Base-by-base conservation (phyloP, 1,140 invertebrate genomes). In the Cyclina sinensis region DNA sequence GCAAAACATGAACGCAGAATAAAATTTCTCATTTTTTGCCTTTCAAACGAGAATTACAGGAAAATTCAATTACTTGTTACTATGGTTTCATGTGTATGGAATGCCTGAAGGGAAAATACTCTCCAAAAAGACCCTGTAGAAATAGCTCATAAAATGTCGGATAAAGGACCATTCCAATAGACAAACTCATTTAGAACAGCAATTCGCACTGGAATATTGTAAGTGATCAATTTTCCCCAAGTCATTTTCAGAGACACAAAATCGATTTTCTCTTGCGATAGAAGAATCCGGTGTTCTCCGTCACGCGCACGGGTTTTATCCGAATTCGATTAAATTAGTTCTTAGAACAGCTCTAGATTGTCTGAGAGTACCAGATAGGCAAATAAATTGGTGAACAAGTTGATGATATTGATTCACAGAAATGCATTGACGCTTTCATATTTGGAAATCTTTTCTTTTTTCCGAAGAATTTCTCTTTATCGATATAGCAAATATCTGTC, bases 181-280 rank as follows among this genome's bases (percentile, higher is more conserved):
- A 78, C 43, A 32, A 57, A 21, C 43, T 54, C 35, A 78, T 78
- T 51, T 51, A 48, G 24, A 43, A 12, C 46, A 35, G 30, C 74
- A 78, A 51, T 35, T 30, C 46, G 16, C 46, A n/a, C 21, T 24
- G 46, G 46, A 48, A 78, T 78, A 51, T 18, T 78, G 46, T 46
- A 78, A 54, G 43, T 48, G 74, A 78, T 78, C 74, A 51, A 78
- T 78, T 51, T 74, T 78, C 46, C 46, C 46, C 74, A 51, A 35
- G 27, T 35, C 30, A 51, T 46, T 51, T 78, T 48, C 1, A 5
- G 24, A 78, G 74, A 78, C 74, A 78, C 27, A 51, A 78, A 78
- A 78, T 78, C 74, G 30, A 78, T 78, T 46, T 51, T 32, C 46
- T 78, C 24, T 24, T 54, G 30, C 65, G 35, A 27, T 65, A 30